phyloP scores from a whole-genome alignment of 2,888 invertebrate species.

The Drosophila hamatofila region DNA sequence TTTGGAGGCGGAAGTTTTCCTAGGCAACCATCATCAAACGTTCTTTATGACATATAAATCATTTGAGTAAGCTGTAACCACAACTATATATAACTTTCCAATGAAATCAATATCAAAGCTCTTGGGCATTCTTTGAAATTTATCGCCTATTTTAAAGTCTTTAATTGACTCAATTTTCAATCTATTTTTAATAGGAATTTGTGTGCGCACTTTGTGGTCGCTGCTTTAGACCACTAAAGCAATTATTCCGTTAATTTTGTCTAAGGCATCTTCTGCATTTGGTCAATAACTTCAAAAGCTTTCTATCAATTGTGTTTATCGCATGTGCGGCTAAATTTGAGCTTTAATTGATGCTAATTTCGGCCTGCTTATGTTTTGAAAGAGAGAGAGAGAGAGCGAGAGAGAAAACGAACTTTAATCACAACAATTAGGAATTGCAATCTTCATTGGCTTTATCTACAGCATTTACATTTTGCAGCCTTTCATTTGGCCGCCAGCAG shows the following conservation, averaged over 20 bases:
- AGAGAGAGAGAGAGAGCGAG: background rate
- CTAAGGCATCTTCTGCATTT: slow-evolving; percentile 25
- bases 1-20: background rate
- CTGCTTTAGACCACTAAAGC: slow-evolving; percentile 14
- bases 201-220: slow-evolving; percentile 4
- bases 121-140: background rate
- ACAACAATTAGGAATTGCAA: slow-evolving; percentile 66
- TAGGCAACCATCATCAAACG: background rate
- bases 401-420: slow-evolving; percentile 21
- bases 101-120: background rate
- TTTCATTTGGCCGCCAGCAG: slow-evolving; percentile 57
- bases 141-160: background rate
- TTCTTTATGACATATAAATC: background rate
- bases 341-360: slow-evolving; percentile 72
- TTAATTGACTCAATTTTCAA: slow-evolving; percentile 5
- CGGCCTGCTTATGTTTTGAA: background rate
- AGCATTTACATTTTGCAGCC: slow-evolving; percentile 56
- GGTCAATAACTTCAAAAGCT: slow-evolving; percentile 59
- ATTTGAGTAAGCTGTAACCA: background rate
- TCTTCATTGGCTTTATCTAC: slow-evolving; percentile 70
- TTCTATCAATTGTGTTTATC: slow-evolving; percentile 65
- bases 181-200: slow-evolving; percentile 17
- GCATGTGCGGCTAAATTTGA: slow-evolving; percentile 55
- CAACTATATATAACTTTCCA: background rate
- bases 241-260: slow-evolving; percentile 37